Percentiles rank a stretch among this genome's conserved stretches.
Evolutionary conservation across 35 echinoderm and acorn worm genomes (phyloP).

Genomic region (Heliocidaris tuberculata): DNA sequence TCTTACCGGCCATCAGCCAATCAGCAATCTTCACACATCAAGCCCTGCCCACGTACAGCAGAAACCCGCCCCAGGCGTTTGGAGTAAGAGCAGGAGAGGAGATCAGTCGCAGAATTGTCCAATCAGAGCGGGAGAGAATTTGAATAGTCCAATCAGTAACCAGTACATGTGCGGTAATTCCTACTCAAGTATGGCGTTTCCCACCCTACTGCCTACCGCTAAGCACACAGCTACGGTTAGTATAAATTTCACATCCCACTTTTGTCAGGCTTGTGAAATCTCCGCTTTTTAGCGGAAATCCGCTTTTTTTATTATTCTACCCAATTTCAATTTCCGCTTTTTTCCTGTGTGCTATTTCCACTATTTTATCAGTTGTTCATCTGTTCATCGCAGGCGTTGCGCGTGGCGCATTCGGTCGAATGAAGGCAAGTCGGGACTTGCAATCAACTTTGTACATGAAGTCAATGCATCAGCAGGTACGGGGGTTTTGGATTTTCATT

Average conservation of each 20-base stretch:
- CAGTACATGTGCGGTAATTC: conserved; percentile 75
- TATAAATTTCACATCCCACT: neutral
- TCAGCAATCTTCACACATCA: neutral
- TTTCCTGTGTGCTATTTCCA: too few species aligned
- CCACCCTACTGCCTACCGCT: conserved; percentile 13
- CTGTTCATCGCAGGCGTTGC: too few species aligned
- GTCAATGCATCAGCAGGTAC: too few species aligned
- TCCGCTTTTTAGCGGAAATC: too few species aligned
- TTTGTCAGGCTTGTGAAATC: too few species aligned
- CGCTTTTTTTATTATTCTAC: too few species aligned
- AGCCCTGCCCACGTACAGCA: neutral
- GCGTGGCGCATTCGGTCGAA: too few species aligned
- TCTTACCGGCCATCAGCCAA: neutral
- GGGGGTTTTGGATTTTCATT: too few species aligned
- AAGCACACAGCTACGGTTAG: conserved; percentile 61
- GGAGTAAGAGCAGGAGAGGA: neutral
- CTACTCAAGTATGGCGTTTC: conserved; percentile 53
- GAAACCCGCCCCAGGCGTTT: neutral
- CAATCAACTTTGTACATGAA: too few species aligned
- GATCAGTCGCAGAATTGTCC: neutral
- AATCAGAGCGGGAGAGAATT: neutral
- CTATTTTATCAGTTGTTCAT: too few species aligned
- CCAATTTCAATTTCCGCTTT: too few species aligned
- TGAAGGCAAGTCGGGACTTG: too few species aligned
- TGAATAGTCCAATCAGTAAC: conserved; percentile 13